Conservation (phyloP, 2,113 vertebrate species). For the Nothocercus nigrocapillus region DNA sequence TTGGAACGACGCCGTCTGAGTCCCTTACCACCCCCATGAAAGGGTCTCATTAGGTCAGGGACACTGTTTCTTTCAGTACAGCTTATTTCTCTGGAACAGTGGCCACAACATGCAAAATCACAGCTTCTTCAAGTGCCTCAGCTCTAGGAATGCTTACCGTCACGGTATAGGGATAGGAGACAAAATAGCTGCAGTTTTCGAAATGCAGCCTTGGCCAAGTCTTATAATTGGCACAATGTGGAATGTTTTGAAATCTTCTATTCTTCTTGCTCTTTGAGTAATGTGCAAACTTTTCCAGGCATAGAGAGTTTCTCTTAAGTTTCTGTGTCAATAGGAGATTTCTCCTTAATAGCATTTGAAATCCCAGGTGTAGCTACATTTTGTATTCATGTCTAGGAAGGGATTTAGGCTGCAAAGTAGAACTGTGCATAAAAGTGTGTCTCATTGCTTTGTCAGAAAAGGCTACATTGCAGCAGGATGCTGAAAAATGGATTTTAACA, state of each 20-base stretch:
- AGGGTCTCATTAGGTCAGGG: neutral
- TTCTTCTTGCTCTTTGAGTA: neutral
- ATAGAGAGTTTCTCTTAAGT: neutral
- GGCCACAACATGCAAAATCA: neutral
- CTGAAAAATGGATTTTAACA: neutral
- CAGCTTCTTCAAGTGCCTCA: neutral
- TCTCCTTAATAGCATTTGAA: conserved; percentile 11
- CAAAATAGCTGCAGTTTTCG: neutral
- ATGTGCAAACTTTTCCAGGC: neutral
- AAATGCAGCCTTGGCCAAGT: neutral
- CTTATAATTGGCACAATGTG: neutral
- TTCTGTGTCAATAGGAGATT: conserved; percentile 12
- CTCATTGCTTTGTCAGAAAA: neutral
- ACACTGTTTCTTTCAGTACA: neutral
- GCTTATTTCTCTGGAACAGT: neutral
- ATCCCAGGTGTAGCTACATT: conserved; percentile 1
- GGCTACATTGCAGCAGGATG: neutral
- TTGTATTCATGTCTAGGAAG: conserved; percentile 6
- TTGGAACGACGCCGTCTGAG: neutral
- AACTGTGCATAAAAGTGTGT: neutral
- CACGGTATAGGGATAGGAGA: neutral
- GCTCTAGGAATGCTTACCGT: neutral
- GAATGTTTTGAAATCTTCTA: neutral
- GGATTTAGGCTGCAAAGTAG: neutral
- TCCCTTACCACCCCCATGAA: neutral